phyloP scores from a whole-genome alignment of 92 coral and sea anemone genomes.

The Epizoanthus stellaris region DNA sequence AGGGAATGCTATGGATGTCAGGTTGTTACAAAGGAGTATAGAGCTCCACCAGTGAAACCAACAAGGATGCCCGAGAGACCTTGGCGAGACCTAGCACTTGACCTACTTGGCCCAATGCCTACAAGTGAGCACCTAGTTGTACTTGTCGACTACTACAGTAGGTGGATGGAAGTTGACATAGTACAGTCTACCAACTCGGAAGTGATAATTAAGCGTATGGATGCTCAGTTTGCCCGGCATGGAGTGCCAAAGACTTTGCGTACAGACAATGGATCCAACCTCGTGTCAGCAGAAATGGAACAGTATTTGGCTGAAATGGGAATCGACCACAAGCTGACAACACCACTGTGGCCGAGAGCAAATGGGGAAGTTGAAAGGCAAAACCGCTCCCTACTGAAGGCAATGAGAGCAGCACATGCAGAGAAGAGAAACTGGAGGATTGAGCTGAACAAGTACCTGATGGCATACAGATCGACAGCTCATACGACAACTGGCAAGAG shows the following conservation, averaged over 20 bases:
- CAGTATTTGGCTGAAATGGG: constrained; percentile 47
- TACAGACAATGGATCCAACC: constrained; percentile 60
- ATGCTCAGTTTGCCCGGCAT: constrained; percentile 56
- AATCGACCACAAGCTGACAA: constrained; percentile 36
- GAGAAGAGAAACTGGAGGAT: constrained; percentile 46
- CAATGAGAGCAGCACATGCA: constrained; percentile 52
- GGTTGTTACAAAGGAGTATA: constrained; percentile 45
- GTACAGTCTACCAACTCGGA: constrained; percentile 47
- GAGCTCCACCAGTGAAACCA: constrained; percentile 46
- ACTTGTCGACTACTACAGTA: constrained; percentile 57
- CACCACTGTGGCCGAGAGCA: constrained; percentile 56
- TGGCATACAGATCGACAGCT: constrained; percentile 52
- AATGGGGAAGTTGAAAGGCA: constrained; percentile 51
- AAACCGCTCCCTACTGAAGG: constrained; percentile 53
- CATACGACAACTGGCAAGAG: constrained; percentile 61
- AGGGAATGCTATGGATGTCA: constrained; percentile 58
- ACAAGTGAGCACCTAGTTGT: constrained; percentile 60
- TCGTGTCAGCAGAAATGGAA: constrained; percentile 45
- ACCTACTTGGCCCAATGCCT: constrained; percentile 59
- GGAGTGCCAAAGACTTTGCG: constrained; percentile 47
- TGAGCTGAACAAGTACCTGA: constrained; percentile 47
- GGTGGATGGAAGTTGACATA: constrained; percentile 63
- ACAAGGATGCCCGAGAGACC: constrained; percentile 52
- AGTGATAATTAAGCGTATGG: constrained; percentile 48
- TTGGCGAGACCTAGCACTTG: constrained; percentile 62